These are phyloP conservation scores for Branchipolynoe longqiensis DNA, from an alignment of 2,888 invertebrate genomes.

Conservation along the genomic window DNA sequence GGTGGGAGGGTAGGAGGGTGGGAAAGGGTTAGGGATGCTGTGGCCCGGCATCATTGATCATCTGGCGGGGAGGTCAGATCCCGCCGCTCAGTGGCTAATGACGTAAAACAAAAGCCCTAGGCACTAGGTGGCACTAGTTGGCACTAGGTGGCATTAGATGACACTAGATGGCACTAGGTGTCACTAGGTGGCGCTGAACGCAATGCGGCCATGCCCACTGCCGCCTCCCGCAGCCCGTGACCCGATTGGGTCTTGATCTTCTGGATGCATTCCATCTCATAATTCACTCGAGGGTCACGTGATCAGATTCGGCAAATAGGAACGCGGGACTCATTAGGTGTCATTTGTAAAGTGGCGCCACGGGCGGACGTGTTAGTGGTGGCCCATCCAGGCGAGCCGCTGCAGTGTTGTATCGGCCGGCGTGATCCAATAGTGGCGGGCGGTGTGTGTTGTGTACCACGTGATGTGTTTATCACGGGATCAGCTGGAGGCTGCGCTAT, in stretches of 20 bases:
- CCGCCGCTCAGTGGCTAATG: not conserved
- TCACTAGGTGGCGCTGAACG: not conserved
- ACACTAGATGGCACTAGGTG: too few species aligned
- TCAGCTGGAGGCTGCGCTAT: too few species aligned
- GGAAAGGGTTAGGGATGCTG: not conserved
- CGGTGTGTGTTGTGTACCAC: not conserved
- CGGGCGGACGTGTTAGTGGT: not conserved
- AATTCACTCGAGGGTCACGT: constrained; percentile 29
- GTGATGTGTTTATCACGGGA: constrained; percentile 7
- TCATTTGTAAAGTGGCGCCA: constrained; percentile 31
- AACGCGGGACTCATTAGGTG: constrained; percentile 31
- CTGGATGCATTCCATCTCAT: not conserved
- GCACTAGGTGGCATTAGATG: not conserved
- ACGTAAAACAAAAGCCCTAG: not conserved
- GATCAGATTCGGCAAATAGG: constrained; percentile 22
- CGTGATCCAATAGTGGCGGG: not conserved
- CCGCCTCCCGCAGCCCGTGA: not conserved
- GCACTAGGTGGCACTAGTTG: too few species aligned
- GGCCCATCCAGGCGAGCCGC: too few species aligned
- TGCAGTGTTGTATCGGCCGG: too few species aligned
- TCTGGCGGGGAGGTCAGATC: not conserved
- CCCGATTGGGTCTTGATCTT: constrained; percentile 11
- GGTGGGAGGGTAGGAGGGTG: not conserved
- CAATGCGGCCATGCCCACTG: not conserved
- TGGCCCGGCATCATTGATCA: not conserved